Evolutionary conservation across 2,888 invertebrate genomes (phyloP).

Genomic region (Tinea pellionella): DNA sequence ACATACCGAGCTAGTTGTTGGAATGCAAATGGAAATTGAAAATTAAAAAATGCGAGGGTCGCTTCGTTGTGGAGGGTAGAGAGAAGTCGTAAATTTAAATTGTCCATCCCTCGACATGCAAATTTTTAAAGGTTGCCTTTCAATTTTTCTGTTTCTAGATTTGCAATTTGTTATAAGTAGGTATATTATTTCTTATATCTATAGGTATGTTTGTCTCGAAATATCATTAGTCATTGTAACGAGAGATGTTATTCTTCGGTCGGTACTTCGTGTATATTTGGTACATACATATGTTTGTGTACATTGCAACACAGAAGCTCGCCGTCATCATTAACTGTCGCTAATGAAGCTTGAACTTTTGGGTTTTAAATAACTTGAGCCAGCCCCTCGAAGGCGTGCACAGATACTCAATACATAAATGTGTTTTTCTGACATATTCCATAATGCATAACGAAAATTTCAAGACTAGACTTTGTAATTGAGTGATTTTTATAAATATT

Average conservation of each 20-base stretch:
- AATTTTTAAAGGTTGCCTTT: conserved; percentile 35
- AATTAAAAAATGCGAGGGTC: conserved; percentile 66
- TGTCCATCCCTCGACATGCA: conserved; percentile 64
- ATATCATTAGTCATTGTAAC: background rate
- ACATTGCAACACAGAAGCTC: conserved; percentile 3
- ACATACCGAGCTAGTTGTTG: conserved; percentile 29
- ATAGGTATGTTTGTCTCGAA: background rate
- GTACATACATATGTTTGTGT: conserved; percentile 6
- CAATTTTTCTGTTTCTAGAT: conserved; percentile 10
- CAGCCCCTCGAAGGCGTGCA: conserved; percentile 47
- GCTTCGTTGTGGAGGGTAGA: conserved; percentile 43
- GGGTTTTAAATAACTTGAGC: conserved; percentile 60
- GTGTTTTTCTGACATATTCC: conserved; percentile 42
- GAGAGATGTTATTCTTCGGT: conserved; percentile 6
- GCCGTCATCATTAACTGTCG: conserved; percentile 56
- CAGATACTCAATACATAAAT: conserved; percentile 19
- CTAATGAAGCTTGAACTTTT: conserved; percentile 66
- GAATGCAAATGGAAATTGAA: conserved; percentile 68
- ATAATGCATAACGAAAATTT: conserved; percentile 49
- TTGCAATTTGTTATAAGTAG: background rate
- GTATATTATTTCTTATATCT: background rate
- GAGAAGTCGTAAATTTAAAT: conserved; percentile 65
- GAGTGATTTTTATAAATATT: conserved; percentile 20
- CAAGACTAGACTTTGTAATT: conserved; percentile 44
- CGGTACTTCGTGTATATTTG: background rate